Percentiles rank a stretch among this genome's conserved stretches.
Conservation (phyloP, 2,797 vertebrate genomes). For the Tarsius wallacei region DNA sequence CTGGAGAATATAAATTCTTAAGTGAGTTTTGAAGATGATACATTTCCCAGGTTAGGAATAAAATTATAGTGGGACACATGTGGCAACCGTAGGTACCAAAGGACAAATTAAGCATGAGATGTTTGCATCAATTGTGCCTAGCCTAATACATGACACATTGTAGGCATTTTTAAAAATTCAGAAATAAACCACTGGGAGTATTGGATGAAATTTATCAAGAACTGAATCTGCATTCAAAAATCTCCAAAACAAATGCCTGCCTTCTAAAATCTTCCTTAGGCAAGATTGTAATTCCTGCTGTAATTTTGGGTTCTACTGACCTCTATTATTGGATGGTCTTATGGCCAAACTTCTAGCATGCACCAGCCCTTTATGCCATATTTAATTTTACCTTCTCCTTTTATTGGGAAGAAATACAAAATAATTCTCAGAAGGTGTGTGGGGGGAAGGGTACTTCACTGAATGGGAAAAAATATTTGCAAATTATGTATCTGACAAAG, state of each 20-base stretch:
- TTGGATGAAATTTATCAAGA: not conserved
- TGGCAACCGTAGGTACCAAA: not conserved
- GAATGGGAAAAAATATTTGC: no score
- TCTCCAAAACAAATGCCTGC: not conserved
- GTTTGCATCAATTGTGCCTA: not conserved
- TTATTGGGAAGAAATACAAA: slow-evolving; percentile 22
- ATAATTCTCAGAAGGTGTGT: not conserved
- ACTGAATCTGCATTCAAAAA: not conserved
- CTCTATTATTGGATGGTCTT: not conserved
- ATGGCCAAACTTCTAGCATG: not conserved
- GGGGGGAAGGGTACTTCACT: not conserved
- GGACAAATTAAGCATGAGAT: not conserved
- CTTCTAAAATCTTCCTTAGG: not conserved
- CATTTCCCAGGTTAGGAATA: not conserved
- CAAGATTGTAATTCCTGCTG: not conserved
- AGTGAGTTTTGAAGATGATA: not conserved
- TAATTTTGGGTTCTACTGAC: not conserved
- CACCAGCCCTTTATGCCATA: not conserved
- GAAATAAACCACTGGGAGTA: not conserved
- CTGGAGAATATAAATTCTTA: not conserved
- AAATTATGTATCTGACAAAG: no score
- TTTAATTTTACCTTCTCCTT: not conserved
- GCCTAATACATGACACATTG: not conserved
- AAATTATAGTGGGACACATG: not conserved
- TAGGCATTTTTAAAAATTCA: not conserved